These are phyloP conservation scores for Lophius americanus DNA, from an alignment of 2,797 vertebrate genomes.

Conservation along the genomic window DNA sequence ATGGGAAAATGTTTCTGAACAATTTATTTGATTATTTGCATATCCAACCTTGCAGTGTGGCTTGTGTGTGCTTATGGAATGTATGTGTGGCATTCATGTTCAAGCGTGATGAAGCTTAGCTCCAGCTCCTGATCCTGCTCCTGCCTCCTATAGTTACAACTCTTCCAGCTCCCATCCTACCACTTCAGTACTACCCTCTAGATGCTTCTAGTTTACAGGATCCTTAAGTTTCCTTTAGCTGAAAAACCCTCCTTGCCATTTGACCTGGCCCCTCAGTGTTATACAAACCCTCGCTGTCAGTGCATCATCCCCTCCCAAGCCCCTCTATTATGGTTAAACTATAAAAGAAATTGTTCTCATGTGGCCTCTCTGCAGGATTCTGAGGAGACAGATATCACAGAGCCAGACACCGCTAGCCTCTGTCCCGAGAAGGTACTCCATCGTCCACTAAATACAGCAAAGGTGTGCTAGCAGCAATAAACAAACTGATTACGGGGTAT, in stretches of 20 bases:
- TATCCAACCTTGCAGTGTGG: too few relatives aligned
- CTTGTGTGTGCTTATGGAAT: slow-evolving; percentile 6
- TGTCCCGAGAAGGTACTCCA: slow-evolving; percentile 58
- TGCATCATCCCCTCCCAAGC: neutral
- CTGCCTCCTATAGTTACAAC: neutral
- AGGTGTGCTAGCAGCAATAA: neutral
- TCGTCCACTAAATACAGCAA: slow-evolving; percentile 24
- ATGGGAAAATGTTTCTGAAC: too few relatives aligned
- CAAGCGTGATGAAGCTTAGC: slow-evolving; percentile 4
- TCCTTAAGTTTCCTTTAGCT: slow-evolving; percentile 18
- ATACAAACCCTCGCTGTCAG: slow-evolving; percentile 27
- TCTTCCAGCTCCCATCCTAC: slow-evolving; percentile 19
- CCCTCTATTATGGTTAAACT: slow-evolving; percentile 27
- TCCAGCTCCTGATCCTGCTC: neutral
- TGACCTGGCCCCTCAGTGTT: neutral
- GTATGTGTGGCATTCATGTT: slow-evolving; percentile 12
- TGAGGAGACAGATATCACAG: slow-evolving; percentile 51
- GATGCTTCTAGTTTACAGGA: slow-evolving; percentile 1
- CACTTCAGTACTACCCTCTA: slow-evolving; percentile 41
- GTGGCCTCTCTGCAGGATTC: slow-evolving; percentile 60
- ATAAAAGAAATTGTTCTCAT: slow-evolving; percentile 55
- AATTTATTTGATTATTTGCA: neutral
- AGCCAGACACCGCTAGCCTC: slow-evolving; percentile 55
- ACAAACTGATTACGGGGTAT: neutral
- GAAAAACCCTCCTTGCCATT: slow-evolving; percentile 9